Evolutionary conservation across 1,140 invertebrate species (phyloP).

Genomic region (Brachionus rotundiformis): DNA sequence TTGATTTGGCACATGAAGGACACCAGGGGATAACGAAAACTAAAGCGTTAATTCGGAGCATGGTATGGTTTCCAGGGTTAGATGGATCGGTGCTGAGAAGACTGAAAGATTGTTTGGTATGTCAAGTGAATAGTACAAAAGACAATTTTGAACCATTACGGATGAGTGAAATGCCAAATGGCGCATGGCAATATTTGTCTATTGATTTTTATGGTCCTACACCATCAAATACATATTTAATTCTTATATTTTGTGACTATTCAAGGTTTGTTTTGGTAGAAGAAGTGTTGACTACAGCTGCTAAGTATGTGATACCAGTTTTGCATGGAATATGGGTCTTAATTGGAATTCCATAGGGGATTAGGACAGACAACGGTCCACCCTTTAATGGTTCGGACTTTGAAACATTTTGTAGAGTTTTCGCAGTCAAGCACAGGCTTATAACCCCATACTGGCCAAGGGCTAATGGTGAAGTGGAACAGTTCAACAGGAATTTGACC

Average conservation of each 20-base stretch:
- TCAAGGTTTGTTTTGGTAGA: constrained; percentile 57
- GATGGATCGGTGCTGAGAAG: constrained; percentile 53
- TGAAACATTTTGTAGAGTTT: constrained; percentile 43
- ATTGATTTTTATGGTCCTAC: constrained; percentile 58
- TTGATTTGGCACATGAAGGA: constrained; percentile 53
- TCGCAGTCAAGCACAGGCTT: constrained; percentile 51
- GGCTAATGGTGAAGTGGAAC: constrained; percentile 54
- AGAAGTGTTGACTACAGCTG: constrained; percentile 52
- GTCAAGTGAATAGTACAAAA: constrained; percentile 53
- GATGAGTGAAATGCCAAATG: constrained; percentile 54
- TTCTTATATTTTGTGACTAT: constrained; percentile 57
- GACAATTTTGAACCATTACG: constrained; percentile 54
- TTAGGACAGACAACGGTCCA: constrained; percentile 54
- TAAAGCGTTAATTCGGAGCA: constrained; percentile 53
- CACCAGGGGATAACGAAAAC: constrained; percentile 55
- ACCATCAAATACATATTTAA: constrained; percentile 55
- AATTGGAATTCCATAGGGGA: constrained; percentile 52
- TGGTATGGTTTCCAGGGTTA: constrained; percentile 54
- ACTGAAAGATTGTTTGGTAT: constrained; percentile 53
- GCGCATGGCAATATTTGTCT: constrained; percentile 55
- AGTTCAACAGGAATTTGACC: constrained; percentile 43
- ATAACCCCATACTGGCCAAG: constrained; percentile 53
- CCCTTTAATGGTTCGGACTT: constrained; percentile 53
- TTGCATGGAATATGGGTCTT: constrained; percentile 53
- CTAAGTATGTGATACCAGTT: constrained; percentile 52